Evolutionary conservation across 2,888 invertebrate species (phyloP).

Genomic region (Lissonota sp.): DNA sequence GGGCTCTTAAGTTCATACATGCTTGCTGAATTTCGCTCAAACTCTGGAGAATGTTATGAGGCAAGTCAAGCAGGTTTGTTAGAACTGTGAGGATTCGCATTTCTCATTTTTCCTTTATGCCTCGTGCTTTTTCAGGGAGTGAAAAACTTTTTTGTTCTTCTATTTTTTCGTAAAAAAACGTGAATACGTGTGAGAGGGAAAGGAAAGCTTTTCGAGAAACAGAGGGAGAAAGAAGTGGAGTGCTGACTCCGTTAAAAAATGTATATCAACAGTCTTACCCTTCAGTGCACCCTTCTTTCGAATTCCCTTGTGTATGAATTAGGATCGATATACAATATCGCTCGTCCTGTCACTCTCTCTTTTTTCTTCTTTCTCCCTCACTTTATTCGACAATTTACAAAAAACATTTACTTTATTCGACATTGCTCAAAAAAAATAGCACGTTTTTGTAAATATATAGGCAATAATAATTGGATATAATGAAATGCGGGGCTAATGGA

Average conservation of each 20-base stretch:
- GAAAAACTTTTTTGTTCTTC: too few relatives aligned
- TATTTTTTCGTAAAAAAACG: too few relatives aligned
- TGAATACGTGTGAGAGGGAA: too few relatives aligned
- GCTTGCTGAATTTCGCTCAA: not conserved
- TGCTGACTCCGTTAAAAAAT: slow-evolving; percentile 18
- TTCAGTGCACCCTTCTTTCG: slow-evolving; percentile 19
- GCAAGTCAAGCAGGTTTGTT: not conserved
- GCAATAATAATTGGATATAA: slow-evolving; percentile 57
- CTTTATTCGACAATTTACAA: too few relatives aligned
- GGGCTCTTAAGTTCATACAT: not conserved
- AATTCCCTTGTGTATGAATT: slow-evolving; percentile 29
- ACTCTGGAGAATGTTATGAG: slow-evolving; percentile 13
- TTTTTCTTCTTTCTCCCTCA: too few relatives aligned
- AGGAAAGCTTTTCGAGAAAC: not conserved
- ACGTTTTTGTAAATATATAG: slow-evolving; percentile 24
- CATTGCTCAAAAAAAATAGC: too few relatives aligned
- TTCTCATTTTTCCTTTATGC: slow-evolving; percentile 30
- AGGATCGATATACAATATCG: slow-evolving; percentile 46
- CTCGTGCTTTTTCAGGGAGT: too few relatives aligned
- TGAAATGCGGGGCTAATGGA: slow-evolving; percentile 49
- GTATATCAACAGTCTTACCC: slow-evolving; percentile 16
- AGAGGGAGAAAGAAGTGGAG: not conserved
- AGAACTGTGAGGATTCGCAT: slow-evolving; percentile 16
- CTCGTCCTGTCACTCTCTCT: slow-evolving; percentile 11
- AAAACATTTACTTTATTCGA: too few relatives aligned